Conservation (phyloP, 30 jellyfish, hydroid and myxozoan species). For the Aurelia aurita complex sp. Pacific region DNA sequence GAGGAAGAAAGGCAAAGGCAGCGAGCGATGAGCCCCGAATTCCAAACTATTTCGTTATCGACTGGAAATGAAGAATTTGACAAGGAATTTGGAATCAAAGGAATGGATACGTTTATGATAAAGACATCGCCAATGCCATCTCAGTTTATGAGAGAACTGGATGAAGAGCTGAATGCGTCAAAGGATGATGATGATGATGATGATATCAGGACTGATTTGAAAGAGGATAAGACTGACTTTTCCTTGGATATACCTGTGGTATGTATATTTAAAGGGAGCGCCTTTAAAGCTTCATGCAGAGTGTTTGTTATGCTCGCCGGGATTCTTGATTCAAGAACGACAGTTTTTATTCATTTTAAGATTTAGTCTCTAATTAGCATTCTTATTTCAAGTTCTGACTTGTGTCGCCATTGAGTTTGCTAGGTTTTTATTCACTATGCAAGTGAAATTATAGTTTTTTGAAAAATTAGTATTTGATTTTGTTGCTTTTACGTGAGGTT, state of each 20-base stretch:
- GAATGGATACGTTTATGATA: conserved; percentile 50
- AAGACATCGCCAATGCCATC: conserved; percentile 64
- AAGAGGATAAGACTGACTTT: not conserved
- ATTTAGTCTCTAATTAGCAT: too few relatives aligned
- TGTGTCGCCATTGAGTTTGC: too few relatives aligned
- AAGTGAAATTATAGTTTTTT: too few relatives aligned
- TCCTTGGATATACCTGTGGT: conserved; percentile 22
- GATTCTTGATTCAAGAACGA: too few relatives aligned
- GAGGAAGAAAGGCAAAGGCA: conserved; percentile 24
- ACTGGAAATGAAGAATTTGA: conserved; percentile 60
- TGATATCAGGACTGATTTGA: conserved; percentile 3
- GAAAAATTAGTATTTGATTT: too few relatives aligned
- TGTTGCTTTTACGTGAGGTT: too few relatives aligned
- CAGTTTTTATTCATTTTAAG: too few relatives aligned
- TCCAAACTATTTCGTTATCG: conserved; percentile 33
- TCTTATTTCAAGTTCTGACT: too few relatives aligned
- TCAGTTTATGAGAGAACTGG: conserved; percentile 37
- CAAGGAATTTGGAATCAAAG: conserved; percentile 45
- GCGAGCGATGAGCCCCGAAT: conserved; percentile 44
- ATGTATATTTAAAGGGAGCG: not conserved
- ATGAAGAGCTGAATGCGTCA: conserved; percentile 32
- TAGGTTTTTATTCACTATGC: too few relatives aligned
- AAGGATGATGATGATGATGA: conserved; percentile 30
- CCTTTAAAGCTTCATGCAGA: too few relatives aligned
- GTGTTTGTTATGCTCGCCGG: too few relatives aligned